These are phyloP conservation scores for Turnix velox DNA, from an alignment of 2,113 vertebrate genomes.

Conservation along the genomic window DNA sequence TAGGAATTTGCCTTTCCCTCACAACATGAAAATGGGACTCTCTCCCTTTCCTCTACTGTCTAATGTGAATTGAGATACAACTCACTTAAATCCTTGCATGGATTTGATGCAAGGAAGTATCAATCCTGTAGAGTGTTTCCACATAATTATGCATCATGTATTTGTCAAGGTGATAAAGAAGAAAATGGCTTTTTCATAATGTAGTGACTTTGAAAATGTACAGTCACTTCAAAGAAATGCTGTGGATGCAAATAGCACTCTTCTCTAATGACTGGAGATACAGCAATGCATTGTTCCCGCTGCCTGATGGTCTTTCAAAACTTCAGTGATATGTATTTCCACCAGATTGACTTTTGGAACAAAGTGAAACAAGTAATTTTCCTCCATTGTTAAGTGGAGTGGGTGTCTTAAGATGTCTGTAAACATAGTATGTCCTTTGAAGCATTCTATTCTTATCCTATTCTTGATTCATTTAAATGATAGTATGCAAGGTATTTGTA, in stretches of 20 bases:
- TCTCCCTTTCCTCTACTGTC: neutral
- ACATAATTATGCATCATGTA: neutral
- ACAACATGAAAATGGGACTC: neutral
- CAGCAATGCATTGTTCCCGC: neutral
- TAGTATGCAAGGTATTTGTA: neutral
- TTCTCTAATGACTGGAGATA: neutral
- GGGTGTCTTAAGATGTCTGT: neutral
- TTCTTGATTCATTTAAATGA: neutral
- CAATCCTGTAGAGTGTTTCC: neutral
- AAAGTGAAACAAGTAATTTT: neutral
- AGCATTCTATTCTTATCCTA: neutral
- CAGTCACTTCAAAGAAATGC: neutral
- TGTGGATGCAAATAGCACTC: neutral
- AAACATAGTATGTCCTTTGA: neutral
- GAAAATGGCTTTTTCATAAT: neutral
- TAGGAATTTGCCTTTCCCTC: neutral
- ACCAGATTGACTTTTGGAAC: neutral
- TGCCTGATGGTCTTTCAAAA: conserved; percentile 14
- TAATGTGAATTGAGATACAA: neutral
- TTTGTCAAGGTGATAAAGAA: neutral
- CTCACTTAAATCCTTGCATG: neutral
- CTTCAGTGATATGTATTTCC: neutral
- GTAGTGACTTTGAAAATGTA: neutral
- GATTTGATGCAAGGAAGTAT: neutral
- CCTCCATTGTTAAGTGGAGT: neutral